These are phyloP conservation scores for Probaryconus sp. DNA, from an alignment of 1,140 invertebrate genomes.

Conservation along the genomic window DNA sequence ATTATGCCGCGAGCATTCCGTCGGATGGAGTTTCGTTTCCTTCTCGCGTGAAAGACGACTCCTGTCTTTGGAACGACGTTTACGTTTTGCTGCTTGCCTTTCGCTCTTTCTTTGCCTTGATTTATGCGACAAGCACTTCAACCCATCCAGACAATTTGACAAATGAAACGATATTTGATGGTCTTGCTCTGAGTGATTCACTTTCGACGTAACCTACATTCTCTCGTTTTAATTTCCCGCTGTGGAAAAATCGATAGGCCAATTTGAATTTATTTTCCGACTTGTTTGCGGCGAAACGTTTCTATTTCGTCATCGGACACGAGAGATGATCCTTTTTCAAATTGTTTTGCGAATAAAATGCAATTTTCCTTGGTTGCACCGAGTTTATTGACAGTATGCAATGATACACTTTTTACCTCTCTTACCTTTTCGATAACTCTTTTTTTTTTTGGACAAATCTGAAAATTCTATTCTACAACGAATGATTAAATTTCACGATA, in stretches of 20 bases:
- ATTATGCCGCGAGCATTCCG: constrained; percentile 66
- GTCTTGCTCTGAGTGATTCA: constrained; percentile 4
- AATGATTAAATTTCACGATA: too few relatives aligned
- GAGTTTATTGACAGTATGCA: constrained; percentile 6
- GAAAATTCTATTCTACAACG: too few relatives aligned
- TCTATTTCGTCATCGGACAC: constrained; percentile 7
- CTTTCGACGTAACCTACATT: constrained; percentile 7
- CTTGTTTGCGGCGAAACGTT: background rate
- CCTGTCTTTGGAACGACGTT: constrained; percentile 32
- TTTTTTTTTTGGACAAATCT: too few relatives aligned
- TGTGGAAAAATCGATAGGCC: constrained; percentile 9
- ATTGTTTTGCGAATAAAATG: constrained; percentile 26
- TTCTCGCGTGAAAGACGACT: constrained; percentile 54
- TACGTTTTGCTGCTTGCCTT: constrained; percentile 37
- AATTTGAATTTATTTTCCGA: constrained; percentile 6
- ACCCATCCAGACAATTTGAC: constrained; percentile 36
- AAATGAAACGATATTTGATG: constrained; percentile 6
- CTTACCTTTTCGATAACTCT: too few relatives aligned
- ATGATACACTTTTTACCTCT: too few relatives aligned
- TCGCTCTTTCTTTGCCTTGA: constrained; percentile 41
- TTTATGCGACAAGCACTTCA: constrained; percentile 38
- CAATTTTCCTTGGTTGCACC: constrained; percentile 26
- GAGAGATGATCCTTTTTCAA: constrained; percentile 13
- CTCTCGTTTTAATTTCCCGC: constrained; percentile 11
- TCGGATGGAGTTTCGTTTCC: constrained; percentile 46